Conservation (phyloP, 2,888 invertebrate genomes). For the Glaucopsyche alexis region DNA sequence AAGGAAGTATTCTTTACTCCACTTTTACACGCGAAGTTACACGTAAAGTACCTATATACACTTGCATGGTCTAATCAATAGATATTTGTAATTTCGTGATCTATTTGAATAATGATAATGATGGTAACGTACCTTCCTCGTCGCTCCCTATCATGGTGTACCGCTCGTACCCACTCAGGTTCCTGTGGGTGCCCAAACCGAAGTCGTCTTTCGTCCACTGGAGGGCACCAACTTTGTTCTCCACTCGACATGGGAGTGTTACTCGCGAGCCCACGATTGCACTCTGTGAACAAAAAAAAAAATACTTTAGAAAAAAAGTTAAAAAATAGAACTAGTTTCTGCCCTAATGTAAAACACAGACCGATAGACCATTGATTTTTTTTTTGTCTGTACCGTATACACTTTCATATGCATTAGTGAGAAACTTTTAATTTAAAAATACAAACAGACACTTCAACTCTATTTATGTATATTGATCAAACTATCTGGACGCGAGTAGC, state of each 20-base stretch:
- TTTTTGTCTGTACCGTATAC: background rate
- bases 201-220: conserved; percentile 99
- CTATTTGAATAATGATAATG: too few species aligned
- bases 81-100: too few species aligned
- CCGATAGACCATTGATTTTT: too few species aligned
- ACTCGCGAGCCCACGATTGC: conserved; percentile 93
- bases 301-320: background rate
- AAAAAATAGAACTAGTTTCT: too few species aligned
- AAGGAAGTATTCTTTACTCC: too few species aligned
- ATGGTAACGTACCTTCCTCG: conserved; percentile 32
- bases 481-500: background rate
- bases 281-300: conserved; percentile 73
- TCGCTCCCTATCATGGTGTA: conserved; percentile 98
- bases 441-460: background rate
- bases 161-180: conserved; percentile 94
- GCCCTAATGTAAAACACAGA: too few species aligned
- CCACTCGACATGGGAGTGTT: conserved; percentile 93
- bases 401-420: too few species aligned
- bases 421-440: too few species aligned
- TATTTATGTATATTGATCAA: background rate
- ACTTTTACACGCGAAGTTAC: too few species aligned
- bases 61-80: too few species aligned
- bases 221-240: conserved; percentile 91
- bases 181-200: conserved; percentile 94
- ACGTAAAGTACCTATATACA: too few species aligned